phyloP scores from a whole-genome alignment of 2,113 vertebrate species.

The Neomonachus schauinslandi region DNA sequence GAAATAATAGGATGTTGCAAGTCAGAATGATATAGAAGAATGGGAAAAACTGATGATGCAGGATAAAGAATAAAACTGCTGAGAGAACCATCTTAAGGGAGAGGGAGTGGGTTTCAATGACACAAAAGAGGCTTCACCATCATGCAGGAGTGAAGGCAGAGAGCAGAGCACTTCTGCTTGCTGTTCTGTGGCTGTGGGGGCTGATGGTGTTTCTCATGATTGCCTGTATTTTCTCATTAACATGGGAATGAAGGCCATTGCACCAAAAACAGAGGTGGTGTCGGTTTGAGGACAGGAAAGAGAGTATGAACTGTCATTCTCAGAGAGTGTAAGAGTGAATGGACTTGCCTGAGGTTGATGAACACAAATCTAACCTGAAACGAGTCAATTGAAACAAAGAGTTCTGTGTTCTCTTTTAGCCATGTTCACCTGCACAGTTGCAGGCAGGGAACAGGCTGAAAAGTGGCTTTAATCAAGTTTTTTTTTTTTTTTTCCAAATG shows the following conservation, averaged over 20 bases:
- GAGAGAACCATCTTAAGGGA: neutral
- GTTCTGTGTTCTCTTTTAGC: neutral
- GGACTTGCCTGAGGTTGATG: neutral
- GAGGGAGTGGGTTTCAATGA: neutral
- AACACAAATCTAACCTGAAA: neutral
- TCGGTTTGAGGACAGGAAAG: neutral
- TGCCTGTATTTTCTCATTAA: neutral
- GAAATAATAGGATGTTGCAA: neutral
- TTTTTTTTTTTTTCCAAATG: neutral
- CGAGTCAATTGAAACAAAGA: neutral
- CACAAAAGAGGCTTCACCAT: neutral
- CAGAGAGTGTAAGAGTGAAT: neutral
- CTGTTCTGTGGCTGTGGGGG: neutral
- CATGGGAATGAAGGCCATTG: neutral
- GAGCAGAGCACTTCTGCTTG: neutral
- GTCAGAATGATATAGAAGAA: neutral
- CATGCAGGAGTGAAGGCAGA: neutral
- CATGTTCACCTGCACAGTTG: neutral
- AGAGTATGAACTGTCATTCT: neutral
- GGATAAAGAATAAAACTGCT: neutral
- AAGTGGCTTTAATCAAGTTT: neutral
- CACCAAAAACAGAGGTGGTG: neutral
- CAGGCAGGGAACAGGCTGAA: neutral
- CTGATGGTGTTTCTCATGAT: neutral
- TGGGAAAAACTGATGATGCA: neutral